Conservation (phyloP, 2,888 invertebrate species). For the Aromia moschata region DNA sequence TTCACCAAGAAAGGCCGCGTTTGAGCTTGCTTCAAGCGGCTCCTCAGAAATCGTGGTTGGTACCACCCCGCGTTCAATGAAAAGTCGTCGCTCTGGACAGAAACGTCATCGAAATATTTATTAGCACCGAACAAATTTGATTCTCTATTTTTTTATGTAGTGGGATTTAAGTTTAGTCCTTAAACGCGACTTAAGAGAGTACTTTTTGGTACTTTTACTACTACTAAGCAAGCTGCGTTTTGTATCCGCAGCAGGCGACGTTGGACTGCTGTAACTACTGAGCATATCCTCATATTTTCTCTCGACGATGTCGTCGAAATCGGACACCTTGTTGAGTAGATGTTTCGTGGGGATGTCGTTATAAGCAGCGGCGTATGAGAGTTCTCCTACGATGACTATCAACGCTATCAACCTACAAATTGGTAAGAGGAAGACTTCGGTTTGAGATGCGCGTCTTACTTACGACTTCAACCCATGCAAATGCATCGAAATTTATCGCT, state of each 20-base stretch:
- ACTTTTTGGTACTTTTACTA: constrained; percentile 3
- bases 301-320: constrained; percentile 46
- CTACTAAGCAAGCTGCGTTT: background rate
- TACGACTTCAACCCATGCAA: constrained; percentile 46
- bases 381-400: constrained; percentile 31
- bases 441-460: constrained; percentile 30
- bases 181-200: constrained; percentile 12
- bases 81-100: background rate
- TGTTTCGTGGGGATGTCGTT: constrained; percentile 30
- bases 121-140: background rate
- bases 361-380: constrained; percentile 24
- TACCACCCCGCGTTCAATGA: background rate
- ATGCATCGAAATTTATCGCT: constrained; percentile 44
- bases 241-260: background rate
- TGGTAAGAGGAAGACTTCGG: background rate
- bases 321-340: constrained; percentile 39
- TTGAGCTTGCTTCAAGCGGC: background rate
- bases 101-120: background rate
- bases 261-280: background rate
- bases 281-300: constrained; percentile 20
- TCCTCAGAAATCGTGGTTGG: constrained; percentile 2
- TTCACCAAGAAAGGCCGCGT: constrained; percentile 11
- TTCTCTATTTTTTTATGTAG: constrained; percentile 16
- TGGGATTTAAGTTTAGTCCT: constrained; percentile 16
- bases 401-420: constrained; percentile 35